Conservation (phyloP, 2,888 invertebrate species). For the Erannis defoliaria region DNA sequence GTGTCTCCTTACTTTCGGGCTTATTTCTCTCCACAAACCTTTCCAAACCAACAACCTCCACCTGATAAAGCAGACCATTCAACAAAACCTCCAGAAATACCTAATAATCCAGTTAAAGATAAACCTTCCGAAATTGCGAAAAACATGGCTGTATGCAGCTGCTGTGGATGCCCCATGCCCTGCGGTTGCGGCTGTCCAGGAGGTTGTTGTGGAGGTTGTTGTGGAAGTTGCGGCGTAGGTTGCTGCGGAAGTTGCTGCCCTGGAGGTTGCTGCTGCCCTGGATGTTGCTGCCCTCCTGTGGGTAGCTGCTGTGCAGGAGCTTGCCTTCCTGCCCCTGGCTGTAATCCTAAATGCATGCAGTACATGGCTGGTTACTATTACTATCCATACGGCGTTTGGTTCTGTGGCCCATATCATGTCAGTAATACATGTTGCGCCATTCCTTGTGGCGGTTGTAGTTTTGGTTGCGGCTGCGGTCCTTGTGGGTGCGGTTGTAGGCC, state of each 20-base stretch:
- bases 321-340: slow-evolving; percentile 5
- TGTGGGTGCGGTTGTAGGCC: neutral
- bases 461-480: neutral
- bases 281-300: neutral
- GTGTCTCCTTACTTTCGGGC: slow-evolving; percentile 1
- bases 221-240: neutral
- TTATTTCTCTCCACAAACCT: neutral
- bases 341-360: slow-evolving; percentile 54
- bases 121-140: neutral
- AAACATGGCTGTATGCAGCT: neutral
- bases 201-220: neutral
- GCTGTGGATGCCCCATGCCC: slow-evolving; percentile 1
- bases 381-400: slow-evolving; percentile 73
- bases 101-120: neutral
- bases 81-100: neutral
- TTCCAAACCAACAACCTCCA: neutral
- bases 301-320: neutral
- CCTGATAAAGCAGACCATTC: neutral
- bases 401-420: slow-evolving; percentile 66
- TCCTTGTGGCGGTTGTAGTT: neutral
- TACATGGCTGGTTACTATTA: slow-evolving; percentile 74
- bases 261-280: neutral
- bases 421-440: slow-evolving; percentile 35
- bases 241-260: neutral
- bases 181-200: neutral